phyloP scores from a whole-genome alignment of 2,888 invertebrate genomes.

The Pachydiplax longipennis region DNA sequence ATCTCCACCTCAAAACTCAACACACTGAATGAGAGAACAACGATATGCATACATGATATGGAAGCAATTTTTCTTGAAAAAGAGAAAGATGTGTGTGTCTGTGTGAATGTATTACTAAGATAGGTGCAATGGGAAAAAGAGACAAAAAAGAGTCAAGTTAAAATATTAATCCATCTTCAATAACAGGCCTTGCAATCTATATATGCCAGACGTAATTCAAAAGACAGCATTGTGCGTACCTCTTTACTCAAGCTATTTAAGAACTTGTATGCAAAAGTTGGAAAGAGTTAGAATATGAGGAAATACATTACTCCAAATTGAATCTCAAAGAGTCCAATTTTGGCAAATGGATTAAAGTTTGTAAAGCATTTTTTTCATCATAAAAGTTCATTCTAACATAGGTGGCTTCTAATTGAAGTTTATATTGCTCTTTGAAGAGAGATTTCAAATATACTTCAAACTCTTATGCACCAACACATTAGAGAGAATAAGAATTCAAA shows the following conservation, averaged over 20 bases:
- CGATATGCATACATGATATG: slow-evolving; percentile 44
- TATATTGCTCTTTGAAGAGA: slow-evolving; percentile 42
- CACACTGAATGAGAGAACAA: slow-evolving; percentile 37
- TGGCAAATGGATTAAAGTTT: slow-evolving; percentile 44
- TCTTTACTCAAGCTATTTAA: slow-evolving; percentile 43
- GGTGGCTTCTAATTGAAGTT: slow-evolving; percentile 37
- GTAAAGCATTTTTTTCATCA: slow-evolving; percentile 33
- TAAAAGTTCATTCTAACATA: slow-evolving; percentile 41
- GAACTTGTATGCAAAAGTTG: slow-evolving; percentile 38
- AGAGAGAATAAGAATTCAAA: slow-evolving; percentile 39
- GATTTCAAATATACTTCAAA: slow-evolving; percentile 43
- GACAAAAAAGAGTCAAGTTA: slow-evolving; percentile 42
- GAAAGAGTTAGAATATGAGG: slow-evolving; percentile 40
- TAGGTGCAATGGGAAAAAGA: slow-evolving; percentile 42
- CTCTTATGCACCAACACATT: slow-evolving; percentile 26
- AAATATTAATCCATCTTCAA: slow-evolving; percentile 38
- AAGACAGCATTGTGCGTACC: slow-evolving; percentile 43
- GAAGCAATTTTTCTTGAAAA: slow-evolving; percentile 38
- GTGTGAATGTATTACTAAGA: slow-evolving; percentile 41
- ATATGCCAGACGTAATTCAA: slow-evolving; percentile 33
- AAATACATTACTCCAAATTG: slow-evolving; percentile 42
- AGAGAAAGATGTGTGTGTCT: slow-evolving; percentile 27
- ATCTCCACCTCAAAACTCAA: slow-evolving; percentile 33
- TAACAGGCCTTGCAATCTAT: slow-evolving; percentile 44
- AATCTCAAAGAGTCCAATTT: slow-evolving; percentile 32